Evolutionary conservation across 2,888 invertebrate species (phyloP).

Genomic region (Panopea generosa): DNA sequence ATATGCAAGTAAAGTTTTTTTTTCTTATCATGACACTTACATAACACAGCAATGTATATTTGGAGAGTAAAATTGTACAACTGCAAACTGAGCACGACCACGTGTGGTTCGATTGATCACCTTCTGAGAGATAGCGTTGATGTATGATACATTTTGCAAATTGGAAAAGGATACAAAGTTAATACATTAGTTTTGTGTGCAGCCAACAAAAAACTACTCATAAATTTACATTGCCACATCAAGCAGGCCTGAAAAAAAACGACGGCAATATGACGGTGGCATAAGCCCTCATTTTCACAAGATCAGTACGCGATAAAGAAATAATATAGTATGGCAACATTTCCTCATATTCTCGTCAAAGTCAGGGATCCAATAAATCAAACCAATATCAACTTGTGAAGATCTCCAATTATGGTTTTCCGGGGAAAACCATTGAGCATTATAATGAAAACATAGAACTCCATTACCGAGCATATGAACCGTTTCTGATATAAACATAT

Average conservation of each 20-base stretch:
- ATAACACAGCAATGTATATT: no score
- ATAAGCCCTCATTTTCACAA: not conserved
- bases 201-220: not conserved
- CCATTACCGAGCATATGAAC: constrained; percentile 22
- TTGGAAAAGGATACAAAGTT: no score
- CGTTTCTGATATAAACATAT: constrained; percentile 34
- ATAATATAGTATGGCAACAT: constrained; percentile 37
- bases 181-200: not conserved
- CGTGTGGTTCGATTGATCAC: no score
- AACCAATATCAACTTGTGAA: constrained; percentile 40
- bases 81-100: no score
- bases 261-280: not conserved
- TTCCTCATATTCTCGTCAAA: constrained; percentile 33
- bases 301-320: constrained; percentile 17
- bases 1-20: no score
- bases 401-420: constrained; percentile 57
- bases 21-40: no score
- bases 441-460: constrained; percentile 42
- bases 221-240: constrained; percentile 4
- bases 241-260: not conserved
- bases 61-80: no score
- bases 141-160: no score
- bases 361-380: constrained; percentile 51
- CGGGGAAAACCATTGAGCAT: constrained; percentile 43
- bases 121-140: no score